Evolutionary conservation across 2,888 invertebrate species (phyloP), one percentile per base, ranked within the genome.

Genomic region (Caenorhabditis macrosperma): DNA sequence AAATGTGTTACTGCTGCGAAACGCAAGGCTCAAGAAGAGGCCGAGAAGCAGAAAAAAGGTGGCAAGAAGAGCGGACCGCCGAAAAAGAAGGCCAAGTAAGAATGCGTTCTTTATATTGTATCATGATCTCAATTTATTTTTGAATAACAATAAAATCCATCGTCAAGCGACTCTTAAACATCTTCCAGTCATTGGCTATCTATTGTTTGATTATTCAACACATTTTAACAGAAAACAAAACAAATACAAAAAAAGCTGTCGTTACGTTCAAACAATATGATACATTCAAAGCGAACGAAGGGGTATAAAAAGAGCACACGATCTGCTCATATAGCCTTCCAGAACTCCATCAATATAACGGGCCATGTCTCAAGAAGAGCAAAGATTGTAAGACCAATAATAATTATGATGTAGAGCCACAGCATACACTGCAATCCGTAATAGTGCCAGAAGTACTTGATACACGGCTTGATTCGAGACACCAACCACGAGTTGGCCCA

Each of bases 401-500:
- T 41, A 7, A 81, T 54, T 50, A 79, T 76, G 35, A 81, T 68
- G n/a, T 82, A 5, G n/a, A 83, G 41, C 81, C 81, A 85, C 30
- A 78, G 46, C 12, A 83, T 30, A n/a, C 79, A 59, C 59, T 76
- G 77, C 2, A 75, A 44, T 1, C 82, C 84, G 28, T 64, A 81
- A 46, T 79, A 72, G 54, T 75, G 64, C 81, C 84, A 84, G 57
- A 69, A 79, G 52, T 69, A 82, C 24, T 76, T 57, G 61, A 77
- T 38, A 28, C 77, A 81, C 24, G 84, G 84, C n/a, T 54, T 48
- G 48, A 84, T 68, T 12, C 84, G 69, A 28, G 82, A 85, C 0
- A 69, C 82, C 22, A 84, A 52, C 88, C 88, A 88, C 55, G 84
- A 87, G 52, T 83, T 79, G 63, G 86, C 83, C 83, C 85, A 82